Percentiles rank a stretch among this genome's conserved stretches.
These are phyloP conservation scores for Dendrocincla tyrannina DNA, from an alignment of 2,797 vertebrate genomes.

Conservation along the genomic window DNA sequence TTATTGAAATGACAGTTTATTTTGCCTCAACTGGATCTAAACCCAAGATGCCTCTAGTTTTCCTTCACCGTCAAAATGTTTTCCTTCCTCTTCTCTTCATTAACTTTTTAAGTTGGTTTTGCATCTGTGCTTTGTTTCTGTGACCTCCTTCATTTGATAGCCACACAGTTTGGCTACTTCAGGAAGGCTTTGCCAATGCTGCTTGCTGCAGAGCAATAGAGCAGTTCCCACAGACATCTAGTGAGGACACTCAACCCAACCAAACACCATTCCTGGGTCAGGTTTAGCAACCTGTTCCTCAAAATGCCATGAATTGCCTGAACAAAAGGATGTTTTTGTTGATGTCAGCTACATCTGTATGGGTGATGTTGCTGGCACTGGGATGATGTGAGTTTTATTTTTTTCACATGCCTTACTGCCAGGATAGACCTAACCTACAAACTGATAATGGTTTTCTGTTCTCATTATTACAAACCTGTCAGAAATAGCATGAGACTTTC, in stretches of 20 bases:
- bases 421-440: not conserved
- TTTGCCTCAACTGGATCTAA: not conserved
- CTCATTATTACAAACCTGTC: not conserved
- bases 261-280: not conserved
- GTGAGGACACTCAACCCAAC: not conserved
- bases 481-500: slow-evolving; percentile 19
- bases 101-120: not conserved
- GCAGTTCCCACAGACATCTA: not conserved
- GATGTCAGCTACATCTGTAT: not conserved
- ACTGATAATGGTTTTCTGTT: not conserved
- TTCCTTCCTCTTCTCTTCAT: not conserved
- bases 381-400: not conserved
- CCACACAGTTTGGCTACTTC: not conserved
- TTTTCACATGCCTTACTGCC: not conserved
- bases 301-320: not conserved
- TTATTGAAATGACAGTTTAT: not conserved
- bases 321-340: not conserved
- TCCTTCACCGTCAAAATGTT: not conserved
- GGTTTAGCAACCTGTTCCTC: not conserved
- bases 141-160: not conserved
- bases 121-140: not conserved
- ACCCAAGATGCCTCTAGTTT: not conserved
- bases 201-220: not conserved
- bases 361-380: not conserved
- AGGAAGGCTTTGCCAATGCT: not conserved